Conservation (phyloP, 2,888 invertebrate genomes). For the Perdita meconis region DNA sequence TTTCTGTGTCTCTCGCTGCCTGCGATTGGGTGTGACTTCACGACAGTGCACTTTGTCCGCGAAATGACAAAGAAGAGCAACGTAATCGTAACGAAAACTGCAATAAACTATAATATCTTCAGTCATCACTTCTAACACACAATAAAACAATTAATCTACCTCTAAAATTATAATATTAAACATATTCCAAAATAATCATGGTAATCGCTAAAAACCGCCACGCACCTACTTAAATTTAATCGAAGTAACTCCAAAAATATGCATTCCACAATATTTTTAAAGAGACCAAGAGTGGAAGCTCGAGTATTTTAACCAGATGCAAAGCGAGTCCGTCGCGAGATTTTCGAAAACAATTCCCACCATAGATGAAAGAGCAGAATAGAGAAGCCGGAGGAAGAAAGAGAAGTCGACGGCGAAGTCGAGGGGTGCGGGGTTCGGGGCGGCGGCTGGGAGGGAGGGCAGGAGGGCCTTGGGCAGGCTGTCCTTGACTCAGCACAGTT, state of each 20-base stretch:
- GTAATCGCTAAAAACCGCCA: no score
- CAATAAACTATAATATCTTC: no score
- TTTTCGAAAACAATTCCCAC: slow-evolving; percentile 13
- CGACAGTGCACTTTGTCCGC: not conserved
- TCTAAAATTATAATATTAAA: no score
- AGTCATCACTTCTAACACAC: no score
- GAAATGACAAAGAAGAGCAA: not conserved
- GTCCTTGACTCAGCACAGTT: slow-evolving; percentile 85
- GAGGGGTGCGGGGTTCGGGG: slow-evolving; percentile 47
- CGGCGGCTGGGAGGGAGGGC: slow-evolving; percentile 59
- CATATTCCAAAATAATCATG: no score
- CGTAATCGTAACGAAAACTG: not conserved
- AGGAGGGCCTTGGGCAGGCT: slow-evolving; percentile 83
- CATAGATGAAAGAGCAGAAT: not conserved
- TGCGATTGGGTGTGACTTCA: not conserved
- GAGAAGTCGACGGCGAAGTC: slow-evolving; percentile 51
- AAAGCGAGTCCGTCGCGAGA: not conserved
- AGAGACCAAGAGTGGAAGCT: no score
- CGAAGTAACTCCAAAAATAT: no score
- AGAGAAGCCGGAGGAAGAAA: slow-evolving; percentile 3
- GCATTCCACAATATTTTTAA: no score
- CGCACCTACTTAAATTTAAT: no score
- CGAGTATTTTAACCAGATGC: not conserved
- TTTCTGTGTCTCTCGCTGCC: not conserved
- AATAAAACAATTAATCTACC: no score